Evolutionary conservation across 2,797 vertebrate genomes (phyloP), one percentile per base, ranked within the genome.

Genomic region (Allobates femoralis): DNA sequence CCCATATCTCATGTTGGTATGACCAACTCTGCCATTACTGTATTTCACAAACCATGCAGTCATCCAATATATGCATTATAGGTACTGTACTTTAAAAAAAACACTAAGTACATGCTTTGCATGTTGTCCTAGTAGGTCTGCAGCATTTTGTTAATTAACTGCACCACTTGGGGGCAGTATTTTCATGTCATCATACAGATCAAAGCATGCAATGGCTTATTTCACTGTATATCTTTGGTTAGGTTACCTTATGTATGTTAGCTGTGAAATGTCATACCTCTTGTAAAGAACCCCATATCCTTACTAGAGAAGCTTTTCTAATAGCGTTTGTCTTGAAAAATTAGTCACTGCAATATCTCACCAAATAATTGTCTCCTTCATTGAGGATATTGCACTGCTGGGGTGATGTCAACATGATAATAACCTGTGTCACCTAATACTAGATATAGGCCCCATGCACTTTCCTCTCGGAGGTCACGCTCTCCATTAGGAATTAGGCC

Each of bases 131-230:
- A 37, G 11, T 37, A 7, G 66, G 19, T 69, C 16, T 67, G n/a
- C 26, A 34, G 21, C 11, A 56, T 58, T 71, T 41, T n/a, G 21
- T 78, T 78, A 37, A 30, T 23, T 16, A 34, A 28, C 67, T 73
- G n/a, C 32, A 58, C 71, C 85, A 86, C 85, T 34, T 28, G 85
- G 85, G 71, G 85, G 85, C 71, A 86, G 71, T 62, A 58, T 77
- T 53, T 86, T 86, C 78, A 74, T 81, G 60, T 82, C 67, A 55
- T 62, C 58, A 32, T 81, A 15, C 37, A 86, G 71, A 50, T 58
- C 79, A 41, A 41, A 46, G 62, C 21, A 83, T 50, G n/a, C 10
- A 69, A 56, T 28, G 60, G 51, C n/a, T 30, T 32, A 26, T 55
- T 76, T 19, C 53, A 60, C 50, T 16, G 46, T 23, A 58, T 28